Percentiles rank a stretch among this genome's conserved stretches.
Evolutionary conservation across 2,113 vertebrate genomes (phyloP).

Genomic region (Phylloscopus whistleri): DNA sequence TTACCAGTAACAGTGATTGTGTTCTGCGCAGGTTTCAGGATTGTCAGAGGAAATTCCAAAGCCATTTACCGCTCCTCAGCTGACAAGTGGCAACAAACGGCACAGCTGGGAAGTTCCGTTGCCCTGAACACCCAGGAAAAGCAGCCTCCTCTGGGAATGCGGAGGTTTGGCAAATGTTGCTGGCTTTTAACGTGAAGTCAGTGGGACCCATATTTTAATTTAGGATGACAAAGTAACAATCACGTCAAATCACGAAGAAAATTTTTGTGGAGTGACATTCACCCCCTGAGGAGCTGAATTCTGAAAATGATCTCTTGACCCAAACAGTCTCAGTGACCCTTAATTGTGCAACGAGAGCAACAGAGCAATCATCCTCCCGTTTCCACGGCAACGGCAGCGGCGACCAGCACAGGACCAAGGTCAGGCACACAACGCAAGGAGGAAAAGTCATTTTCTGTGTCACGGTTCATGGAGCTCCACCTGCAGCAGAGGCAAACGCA

Average conservation of each 20-base stretch:
- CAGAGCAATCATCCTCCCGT: not conserved
- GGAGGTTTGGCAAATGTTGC: not conserved
- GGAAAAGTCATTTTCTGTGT: not conserved
- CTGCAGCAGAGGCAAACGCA: slow-evolving; percentile 1
- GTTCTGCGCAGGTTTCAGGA: not conserved
- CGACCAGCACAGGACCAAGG: not conserved
- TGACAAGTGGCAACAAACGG: not conserved
- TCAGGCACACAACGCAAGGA: not conserved
- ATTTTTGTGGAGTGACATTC: not conserved
- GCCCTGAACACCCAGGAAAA: not conserved
- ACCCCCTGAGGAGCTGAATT: not conserved
- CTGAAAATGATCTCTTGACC: slow-evolving; percentile 19
- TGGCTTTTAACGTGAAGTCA: not conserved
- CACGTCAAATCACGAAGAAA: not conserved
- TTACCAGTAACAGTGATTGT: not conserved
- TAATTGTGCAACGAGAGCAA: not conserved
- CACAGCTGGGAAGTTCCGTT: not conserved
- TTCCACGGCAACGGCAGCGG: not conserved
- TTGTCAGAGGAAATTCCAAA: not conserved
- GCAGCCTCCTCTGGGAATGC: not conserved
- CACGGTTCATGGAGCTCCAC: not conserved
- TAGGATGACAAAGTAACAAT: not conserved
- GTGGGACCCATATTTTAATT: not conserved
- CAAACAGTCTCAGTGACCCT: not conserved
- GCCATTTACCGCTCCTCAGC: not conserved